These are phyloP conservation scores for Heterohyrax brucei DNA, from an alignment of 2,797 vertebrate genomes.

Conservation along the genomic window DNA sequence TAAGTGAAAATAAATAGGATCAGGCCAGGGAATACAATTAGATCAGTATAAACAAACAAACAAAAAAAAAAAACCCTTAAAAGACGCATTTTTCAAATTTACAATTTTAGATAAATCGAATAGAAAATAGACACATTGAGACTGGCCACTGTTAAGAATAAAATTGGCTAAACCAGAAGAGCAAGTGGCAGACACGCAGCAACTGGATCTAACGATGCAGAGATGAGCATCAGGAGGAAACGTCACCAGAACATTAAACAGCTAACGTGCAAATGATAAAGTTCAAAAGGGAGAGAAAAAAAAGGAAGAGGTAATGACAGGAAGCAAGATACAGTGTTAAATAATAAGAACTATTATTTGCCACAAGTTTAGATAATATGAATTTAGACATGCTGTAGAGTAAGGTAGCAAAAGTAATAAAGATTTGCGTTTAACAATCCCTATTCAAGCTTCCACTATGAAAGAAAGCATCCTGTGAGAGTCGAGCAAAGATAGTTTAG, in stretches of 20 bases:
- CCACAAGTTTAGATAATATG: neutral
- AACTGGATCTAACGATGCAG: neutral
- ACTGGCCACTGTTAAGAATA: neutral
- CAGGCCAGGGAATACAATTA: neutral
- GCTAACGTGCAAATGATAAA: neutral
- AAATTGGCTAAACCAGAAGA: neutral
- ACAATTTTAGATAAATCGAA: neutral
- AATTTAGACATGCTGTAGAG: neutral
- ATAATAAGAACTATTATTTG: neutral
- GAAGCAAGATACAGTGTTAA: neutral
- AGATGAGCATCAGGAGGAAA: neutral
- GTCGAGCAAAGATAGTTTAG: neutral
- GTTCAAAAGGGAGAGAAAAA: neutral
- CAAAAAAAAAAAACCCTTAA: neutral
- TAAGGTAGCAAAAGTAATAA: neutral
- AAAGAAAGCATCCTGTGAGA: neutral
- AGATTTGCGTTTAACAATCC: neutral
- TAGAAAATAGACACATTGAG: neutral
- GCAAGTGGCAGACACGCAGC: neutral
- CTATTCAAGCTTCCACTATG: neutral
- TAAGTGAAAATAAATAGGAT: neutral
- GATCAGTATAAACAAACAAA: neutral
- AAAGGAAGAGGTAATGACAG: neutral
- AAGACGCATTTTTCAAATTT: slow-evolving; percentile 6
- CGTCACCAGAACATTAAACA: neutral